Evolutionary conservation across 2,113 vertebrate genomes (phyloP), one percentile per base, ranked within the genome.

Genomic region (Choloepus hoffmanni): DNA sequence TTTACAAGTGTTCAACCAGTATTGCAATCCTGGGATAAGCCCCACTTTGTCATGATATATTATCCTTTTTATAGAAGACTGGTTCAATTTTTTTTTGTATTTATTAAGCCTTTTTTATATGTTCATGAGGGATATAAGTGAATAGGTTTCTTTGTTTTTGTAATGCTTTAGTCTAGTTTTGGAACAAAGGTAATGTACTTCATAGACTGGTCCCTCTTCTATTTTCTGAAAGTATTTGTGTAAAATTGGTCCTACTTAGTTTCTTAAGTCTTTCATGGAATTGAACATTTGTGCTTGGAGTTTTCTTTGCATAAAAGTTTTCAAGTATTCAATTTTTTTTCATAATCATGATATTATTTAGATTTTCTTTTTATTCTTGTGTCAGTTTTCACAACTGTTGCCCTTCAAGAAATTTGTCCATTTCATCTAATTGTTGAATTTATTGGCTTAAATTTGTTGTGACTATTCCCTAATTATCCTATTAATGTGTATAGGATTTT

Each of bases 381-480:
- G 15, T 45, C 26, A 24, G 1, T n/a, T 85, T 65, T 67, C 33
- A 55, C 33, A 77, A 70, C 62, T 90, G 43, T 2, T 88, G 2
- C 65, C 30, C 84, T 67, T 79, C 72, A 70, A 58, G 45, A 36
- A 78, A 92, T 94, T 9, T 79, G 19, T 40, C 43, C 10, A 50
- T 50, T 94, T 94, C 21, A 94, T 86, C 12, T 83, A 67, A 95
- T 50, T 73, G 33, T 67, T 76, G 9, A 85, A 81, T 94, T 82
- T 92, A 83, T 30, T 92, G 73, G 7, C 23, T 86, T 85, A 68
- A 89, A 82, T 43, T 63, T 76, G 63, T 76, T 68, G 1, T 85
- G 82, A 40, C 26, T 58, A 67, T 55, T 68, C 30, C 10, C 5
- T 77, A 70, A 53, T 85, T 45, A 63, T 7, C 19, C 3, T 70